A percentile compares a stretch with the other conserved stretches of the same genome.
phyloP scores from a whole-genome alignment of 2,797 vertebrate species.

The Poeciliopsis gracilis region DNA sequence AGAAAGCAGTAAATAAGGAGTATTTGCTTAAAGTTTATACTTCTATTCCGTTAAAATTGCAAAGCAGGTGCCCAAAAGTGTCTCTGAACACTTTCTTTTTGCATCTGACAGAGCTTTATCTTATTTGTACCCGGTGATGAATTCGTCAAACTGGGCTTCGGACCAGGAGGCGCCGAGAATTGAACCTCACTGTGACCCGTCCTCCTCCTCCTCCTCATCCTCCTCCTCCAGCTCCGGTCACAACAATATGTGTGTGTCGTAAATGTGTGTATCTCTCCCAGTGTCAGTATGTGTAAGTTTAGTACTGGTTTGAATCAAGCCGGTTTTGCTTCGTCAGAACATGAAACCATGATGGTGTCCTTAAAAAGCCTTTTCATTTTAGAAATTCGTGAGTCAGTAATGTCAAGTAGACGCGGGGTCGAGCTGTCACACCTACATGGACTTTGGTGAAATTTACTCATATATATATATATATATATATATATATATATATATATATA shows the following conservation, averaged over 20 bases:
- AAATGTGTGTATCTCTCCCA: background rate
- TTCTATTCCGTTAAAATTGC: background rate
- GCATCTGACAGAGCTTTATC: background rate
- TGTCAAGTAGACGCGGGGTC: background rate
- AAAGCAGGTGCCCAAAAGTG: background rate
- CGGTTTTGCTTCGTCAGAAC: constrained; percentile 43
- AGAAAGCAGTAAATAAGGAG: background rate
- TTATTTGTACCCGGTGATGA: background rate
- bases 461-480: background rate
- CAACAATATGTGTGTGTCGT: background rate
- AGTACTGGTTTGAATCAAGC: constrained; percentile 48
- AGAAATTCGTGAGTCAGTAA: constrained; percentile 29
- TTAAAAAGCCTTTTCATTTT: constrained; percentile 39
- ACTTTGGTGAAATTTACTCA: background rate
- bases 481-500: background rate
- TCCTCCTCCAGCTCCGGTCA: background rate
- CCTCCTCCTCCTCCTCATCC: background rate
- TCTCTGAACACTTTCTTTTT: background rate
- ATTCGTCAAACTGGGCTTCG: background rate
- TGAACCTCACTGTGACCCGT: background rate
- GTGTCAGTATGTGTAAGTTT: constrained; percentile 1
- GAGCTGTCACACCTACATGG: background rate
- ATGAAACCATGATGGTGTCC: constrained; percentile 52
- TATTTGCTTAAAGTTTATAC: background rate
- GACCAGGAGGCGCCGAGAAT: background rate